Evolutionary conservation across 2,797 vertebrate genomes (phyloP).

Genomic region (Sebastes taczanowskii): DNA sequence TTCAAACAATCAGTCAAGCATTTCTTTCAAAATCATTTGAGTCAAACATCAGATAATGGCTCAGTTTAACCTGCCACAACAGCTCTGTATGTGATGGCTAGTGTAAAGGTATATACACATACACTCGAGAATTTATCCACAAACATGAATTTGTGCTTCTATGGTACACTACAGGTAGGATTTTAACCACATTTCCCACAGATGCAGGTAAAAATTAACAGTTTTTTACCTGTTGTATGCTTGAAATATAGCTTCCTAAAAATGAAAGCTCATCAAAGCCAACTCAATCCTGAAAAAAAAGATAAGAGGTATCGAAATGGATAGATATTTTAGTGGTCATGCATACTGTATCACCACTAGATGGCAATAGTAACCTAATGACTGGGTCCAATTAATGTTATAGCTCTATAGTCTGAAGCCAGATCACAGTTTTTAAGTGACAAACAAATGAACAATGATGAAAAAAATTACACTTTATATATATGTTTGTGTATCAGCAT

Average conservation of each 20-base stretch:
- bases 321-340: background rate
- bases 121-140: background rate
- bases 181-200: background rate
- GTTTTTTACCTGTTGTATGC: background rate
- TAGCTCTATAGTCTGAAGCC: background rate
- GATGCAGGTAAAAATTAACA: background rate
- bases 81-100: background rate
- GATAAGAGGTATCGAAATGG: background rate
- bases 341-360: constrained; percentile 2
- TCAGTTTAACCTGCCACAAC: background rate
- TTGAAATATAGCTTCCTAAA: background rate
- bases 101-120: background rate
- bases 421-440: background rate
- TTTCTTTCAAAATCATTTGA: background rate
- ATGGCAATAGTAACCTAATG: background rate
- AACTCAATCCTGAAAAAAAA: background rate
- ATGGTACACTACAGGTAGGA: background rate
- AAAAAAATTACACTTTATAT: background rate
- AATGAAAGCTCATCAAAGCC: background rate
- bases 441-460: background rate
- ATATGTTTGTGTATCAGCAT: background rate
- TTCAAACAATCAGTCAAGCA: constrained; percentile 3
- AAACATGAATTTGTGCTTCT: background rate
- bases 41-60: background rate
- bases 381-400: background rate